Percentiles rank a stretch among this genome's conserved stretches.
phyloP scores from a whole-genome alignment of 2,797 vertebrate genomes.

The Gallirallus australis region DNA sequence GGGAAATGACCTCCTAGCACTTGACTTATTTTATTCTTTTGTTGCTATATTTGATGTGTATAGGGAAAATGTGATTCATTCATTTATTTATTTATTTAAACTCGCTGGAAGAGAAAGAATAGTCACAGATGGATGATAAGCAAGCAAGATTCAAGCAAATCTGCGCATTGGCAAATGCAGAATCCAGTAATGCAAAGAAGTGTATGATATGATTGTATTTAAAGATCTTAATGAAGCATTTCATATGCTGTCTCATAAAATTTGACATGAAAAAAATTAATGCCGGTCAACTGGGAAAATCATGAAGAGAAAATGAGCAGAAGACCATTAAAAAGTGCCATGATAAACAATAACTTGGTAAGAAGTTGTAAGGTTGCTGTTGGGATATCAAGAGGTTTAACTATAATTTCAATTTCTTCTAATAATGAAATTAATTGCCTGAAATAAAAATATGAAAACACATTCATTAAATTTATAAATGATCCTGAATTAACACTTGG shows the following conservation, averaged over 20 bases:
- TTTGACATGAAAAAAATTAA: neutral
- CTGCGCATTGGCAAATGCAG: neutral
- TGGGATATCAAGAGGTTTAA: neutral
- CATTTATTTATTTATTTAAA: neutral
- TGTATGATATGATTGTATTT: neutral
- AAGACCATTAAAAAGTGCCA: neutral
- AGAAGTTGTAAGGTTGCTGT: neutral
- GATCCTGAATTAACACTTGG: neutral
- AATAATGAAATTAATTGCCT: neutral
- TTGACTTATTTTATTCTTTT: neutral
- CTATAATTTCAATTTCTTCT: neutral
- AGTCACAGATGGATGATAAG: neutral
- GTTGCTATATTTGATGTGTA: neutral
- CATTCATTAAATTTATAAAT: neutral
- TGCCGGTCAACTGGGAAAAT: neutral
- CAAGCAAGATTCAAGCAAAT: neutral
- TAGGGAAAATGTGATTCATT: neutral
- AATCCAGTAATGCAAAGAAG: neutral
- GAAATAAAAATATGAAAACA: neutral
- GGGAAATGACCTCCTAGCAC: neutral
- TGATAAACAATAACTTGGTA: neutral
- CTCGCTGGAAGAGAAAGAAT: neutral
- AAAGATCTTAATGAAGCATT: constrained; percentile 15
- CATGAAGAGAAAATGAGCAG: neutral
- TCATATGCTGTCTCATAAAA: neutral